Evolutionary conservation across 2,797 vertebrate species (phyloP).

Genomic region (Centroberyx gerrardi): DNA sequence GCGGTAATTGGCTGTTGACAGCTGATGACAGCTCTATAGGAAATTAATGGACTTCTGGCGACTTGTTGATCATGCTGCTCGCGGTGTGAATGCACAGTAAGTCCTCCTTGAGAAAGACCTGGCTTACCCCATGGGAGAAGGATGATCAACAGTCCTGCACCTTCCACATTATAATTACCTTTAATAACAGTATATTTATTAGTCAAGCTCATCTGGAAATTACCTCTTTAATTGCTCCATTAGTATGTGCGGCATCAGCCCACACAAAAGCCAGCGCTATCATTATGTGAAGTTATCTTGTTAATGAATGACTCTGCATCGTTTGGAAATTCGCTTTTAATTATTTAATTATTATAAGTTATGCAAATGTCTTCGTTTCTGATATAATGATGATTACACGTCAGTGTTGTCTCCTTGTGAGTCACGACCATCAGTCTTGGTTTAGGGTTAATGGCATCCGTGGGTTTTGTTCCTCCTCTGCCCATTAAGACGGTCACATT

Average conservation of each 20-base stretch:
- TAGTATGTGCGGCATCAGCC: slow-evolving; percentile 73
- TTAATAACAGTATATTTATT: slow-evolving; percentile 83
- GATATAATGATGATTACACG: slow-evolving; percentile 72
- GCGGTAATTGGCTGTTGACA: too few species aligned
- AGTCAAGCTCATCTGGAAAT: slow-evolving; percentile 80
- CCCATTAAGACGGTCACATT: slow-evolving; percentile 61
- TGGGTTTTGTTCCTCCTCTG: slow-evolving; percentile 66
- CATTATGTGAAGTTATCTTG: slow-evolving; percentile 76
- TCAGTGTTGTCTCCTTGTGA: slow-evolving; percentile 39
- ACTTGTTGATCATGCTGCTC: slow-evolving; percentile 1
- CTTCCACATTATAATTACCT: slow-evolving; percentile 67
- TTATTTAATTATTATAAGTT: slow-evolving; percentile 70
- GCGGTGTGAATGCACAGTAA: background rate
- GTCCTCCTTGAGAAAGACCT: slow-evolving; percentile 31
- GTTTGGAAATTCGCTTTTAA: slow-evolving; percentile 66
- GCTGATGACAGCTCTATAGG: too few species aligned
- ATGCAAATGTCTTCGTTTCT: slow-evolving; percentile 67
- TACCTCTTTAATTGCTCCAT: slow-evolving; percentile 79
- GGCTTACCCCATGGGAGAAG: slow-evolving; percentile 4
- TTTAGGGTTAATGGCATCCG: slow-evolving; percentile 75
- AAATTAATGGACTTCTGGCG: background rate
- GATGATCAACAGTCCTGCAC: slow-evolving; percentile 42
- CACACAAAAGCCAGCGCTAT: slow-evolving; percentile 68
- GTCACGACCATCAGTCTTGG: slow-evolving; percentile 53
- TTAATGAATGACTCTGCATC: slow-evolving; percentile 69